Evolutionary conservation across 1,140 invertebrate species (phyloP).

Genomic region (Bombus difficillimus): DNA sequence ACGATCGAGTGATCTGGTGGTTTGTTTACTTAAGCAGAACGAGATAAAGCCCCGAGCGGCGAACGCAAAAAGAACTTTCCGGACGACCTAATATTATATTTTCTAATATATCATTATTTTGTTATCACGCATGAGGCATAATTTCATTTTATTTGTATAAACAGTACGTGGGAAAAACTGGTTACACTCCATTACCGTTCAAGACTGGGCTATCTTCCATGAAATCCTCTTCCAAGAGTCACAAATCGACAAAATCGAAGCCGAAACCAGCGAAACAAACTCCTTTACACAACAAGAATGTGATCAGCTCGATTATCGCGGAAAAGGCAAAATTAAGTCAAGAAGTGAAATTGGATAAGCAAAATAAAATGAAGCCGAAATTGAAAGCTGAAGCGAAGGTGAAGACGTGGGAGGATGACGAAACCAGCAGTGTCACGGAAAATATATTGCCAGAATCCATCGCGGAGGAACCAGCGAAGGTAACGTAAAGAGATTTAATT

Average conservation of each 20-base stretch:
- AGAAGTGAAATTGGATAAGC: slow-evolving; percentile 73
- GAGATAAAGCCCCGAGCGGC: accelerated
- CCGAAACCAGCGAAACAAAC: slow-evolving; percentile 76
- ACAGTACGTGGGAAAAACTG: slow-evolving; percentile 63
- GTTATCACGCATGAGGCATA: not conserved
- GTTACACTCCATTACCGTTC: slow-evolving; percentile 73
- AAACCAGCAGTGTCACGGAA: slow-evolving; percentile 68
- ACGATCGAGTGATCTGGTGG: no score
- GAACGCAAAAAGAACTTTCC: no score
- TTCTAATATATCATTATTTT: not conserved
- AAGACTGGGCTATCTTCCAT: slow-evolving; percentile 63
- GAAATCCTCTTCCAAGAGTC: slow-evolving; percentile 69
- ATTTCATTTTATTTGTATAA: not conserved
- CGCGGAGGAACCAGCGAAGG: slow-evolving; percentile 32
- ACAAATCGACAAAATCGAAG: slow-evolving; percentile 71
- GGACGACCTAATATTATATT: no score
- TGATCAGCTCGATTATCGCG: slow-evolving; percentile 79
- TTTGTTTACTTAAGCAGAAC: no score
- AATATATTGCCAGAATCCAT: slow-evolving; percentile 19
- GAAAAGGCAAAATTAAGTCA: slow-evolving; percentile 79
- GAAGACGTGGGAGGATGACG: slow-evolving; percentile 85
- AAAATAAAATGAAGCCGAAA: slow-evolving; percentile 86
- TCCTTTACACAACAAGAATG: slow-evolving; percentile 78
- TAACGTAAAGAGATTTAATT: slow-evolving; percentile 8
- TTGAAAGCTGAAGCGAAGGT: slow-evolving; percentile 87